Base-by-base conservation (phyloP, 2,113 vertebrate genomes). In the Tachysurus fulvidraco region DNA sequence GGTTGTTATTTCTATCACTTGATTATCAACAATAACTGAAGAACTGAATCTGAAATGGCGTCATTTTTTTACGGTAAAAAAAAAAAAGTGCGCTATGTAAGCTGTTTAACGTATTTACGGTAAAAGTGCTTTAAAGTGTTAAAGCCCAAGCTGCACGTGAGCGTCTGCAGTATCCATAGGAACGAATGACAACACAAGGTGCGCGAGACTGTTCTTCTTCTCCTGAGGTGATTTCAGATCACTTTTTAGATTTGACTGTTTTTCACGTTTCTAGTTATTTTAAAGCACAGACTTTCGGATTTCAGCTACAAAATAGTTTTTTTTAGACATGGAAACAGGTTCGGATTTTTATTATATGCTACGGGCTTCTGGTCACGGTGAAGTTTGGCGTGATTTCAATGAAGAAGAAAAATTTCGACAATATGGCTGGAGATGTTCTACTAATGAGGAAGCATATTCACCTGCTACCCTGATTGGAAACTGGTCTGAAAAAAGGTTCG, bases 341-440 rank as follows among this genome's bases (percentile, higher is more conserved):
- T n/a, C 90, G 17, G 87, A 90, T 46, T 92, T 59, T 88, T 92
- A 93, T 57, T 91, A 90, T 55, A 85, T 93, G 73, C 85, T 94
- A 74, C 90, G 91, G 8, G 94, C 94, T 19, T 89, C 94, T 77
- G 93, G 94, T 23, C 94, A 94, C 3, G 90, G 91, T 25, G 94
- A 96, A 78, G 89, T 95, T 17, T 94, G 94, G 95, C 88, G 85
- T 2, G 94, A 93, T 79, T 87, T 88, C 84, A 91, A 90, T 77
- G 87, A 88, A 55, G 88, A 86, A 4, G 88, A 78, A 54, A 94
- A 95, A 83, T 94, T 95, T 83, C 89, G 59, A 64, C 94, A 94
- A 88, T 94, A 92, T 19, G 94, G 95, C 67, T 96, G 95, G 94
- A 92, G 94, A 83, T 93, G 93, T 46, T 91, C 88, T 60, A 95